A percentile compares a stretch with the other conserved stretches of the same genome.
Evolutionary conservation across 2,888 invertebrate species (phyloP).

Genomic region (Alcis repandata): DNA sequence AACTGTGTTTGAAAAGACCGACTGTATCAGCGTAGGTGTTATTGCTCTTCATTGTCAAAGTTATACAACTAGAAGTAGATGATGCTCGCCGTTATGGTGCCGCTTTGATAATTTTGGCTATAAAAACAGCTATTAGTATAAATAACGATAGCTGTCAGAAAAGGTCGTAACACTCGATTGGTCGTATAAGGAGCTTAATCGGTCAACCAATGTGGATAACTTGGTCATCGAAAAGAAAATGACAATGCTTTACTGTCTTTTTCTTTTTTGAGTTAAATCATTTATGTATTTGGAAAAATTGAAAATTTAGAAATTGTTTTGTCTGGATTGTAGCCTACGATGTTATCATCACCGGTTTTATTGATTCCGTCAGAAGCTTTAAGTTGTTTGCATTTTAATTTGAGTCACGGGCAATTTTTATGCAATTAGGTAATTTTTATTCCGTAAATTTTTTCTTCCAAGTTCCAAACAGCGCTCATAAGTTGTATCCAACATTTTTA

Average conservation of each 20-base stretch:
- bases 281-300: neutral
- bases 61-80: constrained; percentile 27
- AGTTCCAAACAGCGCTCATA: constrained; percentile 3
- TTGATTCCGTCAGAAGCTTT: neutral
- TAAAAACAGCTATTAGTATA: constrained; percentile 29
- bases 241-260: neutral
- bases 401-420: neutral
- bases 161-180: constrained; percentile 24
- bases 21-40: constrained; percentile 21
- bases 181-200: neutral
- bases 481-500: constrained; percentile 16
- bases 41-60: constrained; percentile 28
- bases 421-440: neutral
- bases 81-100: constrained; percentile 22
- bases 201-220: neutral
- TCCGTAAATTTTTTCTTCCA: neutral
- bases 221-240: neutral
- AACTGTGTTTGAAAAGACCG: constrained; percentile 29
- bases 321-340: too few species aligned
- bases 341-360: neutral
- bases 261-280: neutral
- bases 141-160: constrained; percentile 21
- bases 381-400: neutral
- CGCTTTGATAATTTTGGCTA: constrained; percentile 34
- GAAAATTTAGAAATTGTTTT: neutral